Evolutionary conservation across 2,888 invertebrate species (phyloP), one percentile per base, ranked within the genome.

Genomic region (Philereme vetulata): DNA sequence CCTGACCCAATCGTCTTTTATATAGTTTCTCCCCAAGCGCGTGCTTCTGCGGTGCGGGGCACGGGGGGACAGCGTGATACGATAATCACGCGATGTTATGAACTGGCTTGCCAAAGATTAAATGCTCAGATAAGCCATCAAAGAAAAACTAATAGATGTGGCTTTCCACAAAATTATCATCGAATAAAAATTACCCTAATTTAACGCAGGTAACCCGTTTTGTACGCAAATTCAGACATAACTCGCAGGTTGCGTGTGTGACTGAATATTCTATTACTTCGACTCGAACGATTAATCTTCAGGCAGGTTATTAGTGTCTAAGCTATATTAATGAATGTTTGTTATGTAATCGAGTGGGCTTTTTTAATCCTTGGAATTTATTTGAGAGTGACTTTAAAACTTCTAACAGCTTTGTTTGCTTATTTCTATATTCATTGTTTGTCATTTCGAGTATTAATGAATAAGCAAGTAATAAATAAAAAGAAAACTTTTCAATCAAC

Each of bases 211-310:
- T n/a, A 34, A 52, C 45, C 52, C 7, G 56, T 11, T 42, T 56
- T 43, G 46, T 10, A 21, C 11, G 8, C 46, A 53, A 59, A 49
- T 49, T 32, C 46, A 35, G 6, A 32, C 11, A 78, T 75, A 57
- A 62, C 53, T 61, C 47, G 82, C 81, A 84, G 84, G 85, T 88
- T 86, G 87, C 88, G 86, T 89, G 88, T 87, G 86, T 86, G 86
- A 90, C 88, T 86, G 86, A 85, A 87, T 89, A 90, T 90, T 90
- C 90, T 91, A 89, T 90, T 89, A 87, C 82, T 78, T 72, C 72
- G 72, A 78, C 78, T 51, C 50, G 72, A 73, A 77, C 87, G 79
- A 90, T 90, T 88, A 88, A 91, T 91, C 88, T 90, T 86, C 78
- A 68, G 68, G 70, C 78, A 75, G 74, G 82, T 86, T 86, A 87